Percentiles rank a stretch among this genome's conserved stretches.
phyloP scores from a whole-genome alignment of 2,113 vertebrate genomes.

The pig (Sus scrofa) region DNA sequence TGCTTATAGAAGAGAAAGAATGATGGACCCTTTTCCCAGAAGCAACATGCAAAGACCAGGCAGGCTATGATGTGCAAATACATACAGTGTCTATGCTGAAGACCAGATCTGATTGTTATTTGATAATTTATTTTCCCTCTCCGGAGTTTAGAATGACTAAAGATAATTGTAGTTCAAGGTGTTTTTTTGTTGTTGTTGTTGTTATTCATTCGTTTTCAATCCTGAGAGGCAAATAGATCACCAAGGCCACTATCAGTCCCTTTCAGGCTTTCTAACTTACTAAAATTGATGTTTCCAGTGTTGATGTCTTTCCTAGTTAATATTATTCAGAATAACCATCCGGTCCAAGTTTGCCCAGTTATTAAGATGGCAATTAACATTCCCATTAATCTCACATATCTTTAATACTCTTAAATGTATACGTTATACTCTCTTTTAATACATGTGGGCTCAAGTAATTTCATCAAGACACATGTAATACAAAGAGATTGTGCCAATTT shows the following conservation, averaged over 20 bases:
- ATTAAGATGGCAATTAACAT: not conserved
- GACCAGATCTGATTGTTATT: not conserved
- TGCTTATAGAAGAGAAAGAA: not conserved
- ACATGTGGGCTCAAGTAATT: not conserved
- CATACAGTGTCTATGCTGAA: not conserved
- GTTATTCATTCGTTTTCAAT: not conserved
- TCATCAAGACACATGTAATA: not conserved
- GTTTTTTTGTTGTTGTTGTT: no score
- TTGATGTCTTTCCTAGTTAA: not conserved
- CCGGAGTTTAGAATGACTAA: not conserved
- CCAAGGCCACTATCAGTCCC: not conserved
- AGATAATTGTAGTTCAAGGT: not conserved
- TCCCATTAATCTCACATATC: not conserved
- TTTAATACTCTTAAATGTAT: not conserved
- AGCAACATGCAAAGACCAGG: not conserved
- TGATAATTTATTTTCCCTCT: not conserved
- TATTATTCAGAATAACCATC: not conserved
- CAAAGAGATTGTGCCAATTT: not conserved
- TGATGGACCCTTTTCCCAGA: not conserved
- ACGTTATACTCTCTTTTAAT: not conserved
- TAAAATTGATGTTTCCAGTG: not conserved
- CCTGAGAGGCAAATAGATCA: not conserved
- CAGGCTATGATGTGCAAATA: not conserved
- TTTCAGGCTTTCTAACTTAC: constrained; percentile 18
- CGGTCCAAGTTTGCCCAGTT: not conserved